Base-by-base conservation (phyloP, 64 coral and sea anemone species). In the Stichodactyla mertensii region DNA sequence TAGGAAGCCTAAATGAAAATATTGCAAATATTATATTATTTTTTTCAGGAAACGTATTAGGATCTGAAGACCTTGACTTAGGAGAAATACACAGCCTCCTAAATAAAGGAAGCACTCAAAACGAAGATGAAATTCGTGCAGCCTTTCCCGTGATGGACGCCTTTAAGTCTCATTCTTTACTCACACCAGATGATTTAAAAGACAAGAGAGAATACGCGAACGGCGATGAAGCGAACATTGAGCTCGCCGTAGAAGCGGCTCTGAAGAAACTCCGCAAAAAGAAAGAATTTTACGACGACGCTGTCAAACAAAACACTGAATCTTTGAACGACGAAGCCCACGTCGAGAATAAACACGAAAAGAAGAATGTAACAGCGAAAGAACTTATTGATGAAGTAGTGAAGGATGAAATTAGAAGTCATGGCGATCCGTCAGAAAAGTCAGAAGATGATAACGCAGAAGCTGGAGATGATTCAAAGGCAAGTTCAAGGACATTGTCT, bases 131-230 rank as follows among this genome's bases (percentile, higher is more conserved):
- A 61, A 85, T 85, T 36, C 20, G 86, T 79, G 84, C 85, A 57
- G 90, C 90, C 10, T 92, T 92, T n/a, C 90, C 90, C 19, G 16
- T 92, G 62, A 92, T 92, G 90, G 85, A 83, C 18, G 90, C 90
- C 10, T 92, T 92, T 52, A 92, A 92, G 57, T 58, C 79, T 16
- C 90, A 92, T 19, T 66, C 77, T 2, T 59, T 92, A 20, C 61
- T 92, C 8, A 69, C 78, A 10, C 58, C 84, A 16, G 90, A 92
- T 14, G 90, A 92, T 36, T 74, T 92, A 10, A 87, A 80, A 81
- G 90, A 92, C 51, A 92, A 92, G 77, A 79, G 64, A 24, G 90
- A 92, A 53, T 87, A 90, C 23, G 60, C 57, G 57, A 87, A 92
- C 26, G 18, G 57, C 10, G 90, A 92, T 77, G 80, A 71, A 57